Base-by-base conservation (phyloP, 2,797 vertebrate species). In the Tachyglossus aculeatus region DNA sequence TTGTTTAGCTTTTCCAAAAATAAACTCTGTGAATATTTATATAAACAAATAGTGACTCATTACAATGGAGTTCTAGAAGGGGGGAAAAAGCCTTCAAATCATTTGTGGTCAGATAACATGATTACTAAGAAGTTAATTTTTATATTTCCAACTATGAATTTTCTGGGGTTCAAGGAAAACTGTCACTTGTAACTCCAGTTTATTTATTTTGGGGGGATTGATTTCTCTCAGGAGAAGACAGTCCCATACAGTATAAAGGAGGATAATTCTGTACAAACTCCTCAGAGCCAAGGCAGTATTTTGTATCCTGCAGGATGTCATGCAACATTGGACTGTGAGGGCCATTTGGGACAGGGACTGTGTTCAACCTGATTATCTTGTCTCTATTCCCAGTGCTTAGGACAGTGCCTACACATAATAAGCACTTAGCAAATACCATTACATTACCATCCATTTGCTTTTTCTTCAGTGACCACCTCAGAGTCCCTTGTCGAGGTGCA, bases 1-100 rank as follows among this genome's bases (percentile, higher is more conserved):
- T 69, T 85, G 24, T 84, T 82, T 71, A 51, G 29, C 48, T 87
- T 77, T 86, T 63, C 74, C 62, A 33, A 68, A 83, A 88, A 63
- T 74, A 80, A 78, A 67, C 2, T 37, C 33, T 38, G 22, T 66
- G 84, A 78, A 67, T 80, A 75, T 88, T 86, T 84, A 62, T 73
- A 32, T 77, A 52, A 59, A 67, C 72, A 80, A 80, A 78, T 41
- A 66, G 39, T 44, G 56, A 53, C 71, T 86, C 76, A 53, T 87
- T 84, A 62, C 59, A 76, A 53, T 45, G 37, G 21, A 16, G 58
- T 68, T 14, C 61, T 84, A 76, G 68, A 52, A 74, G 69, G 52
- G 47, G 67, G 72, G 61, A 73, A 55, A 38, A 24, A 81, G 73
- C 79, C 59, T 44, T 86, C 63, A 14, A 72, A 79, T 82, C 70